phyloP scores from a whole-genome alignment of 2,888 invertebrate genomes.

The Eurytoma californica region DNA sequence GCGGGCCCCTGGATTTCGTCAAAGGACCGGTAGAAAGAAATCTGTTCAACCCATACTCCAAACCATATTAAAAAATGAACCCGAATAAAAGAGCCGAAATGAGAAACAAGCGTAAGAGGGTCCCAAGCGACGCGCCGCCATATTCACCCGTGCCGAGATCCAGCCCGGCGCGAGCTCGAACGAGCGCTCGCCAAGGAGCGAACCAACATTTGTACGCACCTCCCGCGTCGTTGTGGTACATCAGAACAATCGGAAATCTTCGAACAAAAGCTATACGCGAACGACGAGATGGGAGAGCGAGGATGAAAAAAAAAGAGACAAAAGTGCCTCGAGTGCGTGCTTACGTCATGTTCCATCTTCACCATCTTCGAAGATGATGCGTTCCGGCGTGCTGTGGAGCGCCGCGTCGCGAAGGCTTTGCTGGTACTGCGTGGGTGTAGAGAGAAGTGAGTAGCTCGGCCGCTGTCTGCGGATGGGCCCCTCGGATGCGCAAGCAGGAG shows the following conservation, averaged over 20 bases:
- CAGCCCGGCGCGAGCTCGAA: background rate
- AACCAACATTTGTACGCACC: background rate
- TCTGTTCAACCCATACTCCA: no score
- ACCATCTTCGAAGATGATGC: constrained; percentile 66
- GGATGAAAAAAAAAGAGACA: background rate
- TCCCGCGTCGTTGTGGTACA: background rate
- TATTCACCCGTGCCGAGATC: constrained; percentile 3
- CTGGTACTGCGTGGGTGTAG: background rate
- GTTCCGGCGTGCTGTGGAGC: constrained; percentile 36
- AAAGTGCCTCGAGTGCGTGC: constrained; percentile 43
- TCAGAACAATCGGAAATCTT: background rate
- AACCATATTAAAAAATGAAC: no score
- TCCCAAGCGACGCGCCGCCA: constrained; percentile 36
- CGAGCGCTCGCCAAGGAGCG: background rate
- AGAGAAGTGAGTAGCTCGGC: background rate
- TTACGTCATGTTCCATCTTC: constrained; percentile 72
- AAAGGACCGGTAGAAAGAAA: no score
- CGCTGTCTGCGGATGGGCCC: background rate
- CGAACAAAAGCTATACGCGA: background rate
- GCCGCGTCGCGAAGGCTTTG: constrained; percentile 54
- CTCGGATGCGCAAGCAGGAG: background rate
- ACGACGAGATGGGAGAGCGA: background rate
- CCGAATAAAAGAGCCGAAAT: no score
- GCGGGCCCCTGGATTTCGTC: no score
- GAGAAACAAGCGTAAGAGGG: no score